Evolutionary conservation across 2,797 vertebrate genomes (phyloP).

Genomic region (Chiloscyllium punctatum): DNA sequence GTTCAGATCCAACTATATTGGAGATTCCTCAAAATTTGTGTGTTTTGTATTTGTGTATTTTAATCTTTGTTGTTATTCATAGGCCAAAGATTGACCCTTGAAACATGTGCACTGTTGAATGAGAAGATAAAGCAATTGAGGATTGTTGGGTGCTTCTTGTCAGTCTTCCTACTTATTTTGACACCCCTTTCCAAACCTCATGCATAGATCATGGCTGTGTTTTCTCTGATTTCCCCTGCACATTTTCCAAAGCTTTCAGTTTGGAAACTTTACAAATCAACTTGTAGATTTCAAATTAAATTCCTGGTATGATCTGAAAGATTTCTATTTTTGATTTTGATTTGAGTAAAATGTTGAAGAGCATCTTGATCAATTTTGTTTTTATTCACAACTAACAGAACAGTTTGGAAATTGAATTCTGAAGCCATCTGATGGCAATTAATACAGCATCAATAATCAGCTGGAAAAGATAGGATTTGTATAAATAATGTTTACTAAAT

Average conservation of each 20-base stretch:
- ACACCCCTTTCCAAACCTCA: neutral
- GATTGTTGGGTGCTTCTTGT: neutral
- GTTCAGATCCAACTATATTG: neutral
- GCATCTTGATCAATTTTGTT: neutral
- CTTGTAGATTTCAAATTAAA: neutral
- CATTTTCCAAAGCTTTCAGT: neutral
- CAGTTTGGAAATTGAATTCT: neutral
- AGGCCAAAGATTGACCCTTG: too few species aligned
- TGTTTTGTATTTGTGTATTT: neutral
- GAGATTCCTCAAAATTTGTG: neutral
- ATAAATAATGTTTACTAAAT: neutral
- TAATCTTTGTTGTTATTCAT: neutral
- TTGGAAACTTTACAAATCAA: neutral
- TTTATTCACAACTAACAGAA: neutral
- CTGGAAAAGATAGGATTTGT: neutral
- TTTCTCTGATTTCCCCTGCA: neutral
- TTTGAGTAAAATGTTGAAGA: neutral
- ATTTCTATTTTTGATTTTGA: neutral
- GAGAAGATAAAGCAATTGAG: neutral
- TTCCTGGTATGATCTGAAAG: neutral
- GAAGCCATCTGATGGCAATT: neutral
- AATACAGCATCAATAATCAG: neutral
- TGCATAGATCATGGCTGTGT: neutral
- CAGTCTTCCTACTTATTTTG: neutral
- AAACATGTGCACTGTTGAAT: neutral